Conservation (phyloP, 2,888 invertebrate species). For the Parnassius orleans region DNA sequence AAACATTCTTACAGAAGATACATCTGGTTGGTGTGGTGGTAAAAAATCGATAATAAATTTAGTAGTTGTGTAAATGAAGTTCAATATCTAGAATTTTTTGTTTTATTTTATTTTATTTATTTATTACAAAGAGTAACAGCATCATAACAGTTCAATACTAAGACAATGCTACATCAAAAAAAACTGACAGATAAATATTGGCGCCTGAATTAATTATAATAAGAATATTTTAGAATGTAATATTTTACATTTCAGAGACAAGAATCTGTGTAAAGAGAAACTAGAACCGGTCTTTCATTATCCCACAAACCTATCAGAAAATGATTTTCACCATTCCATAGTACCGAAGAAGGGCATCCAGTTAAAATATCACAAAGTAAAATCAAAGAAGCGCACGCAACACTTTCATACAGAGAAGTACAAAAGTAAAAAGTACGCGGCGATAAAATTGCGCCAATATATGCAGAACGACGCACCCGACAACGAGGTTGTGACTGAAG, state of each 20-base stretch:
- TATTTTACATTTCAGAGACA: slow-evolving; percentile 42
- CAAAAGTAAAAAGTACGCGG: slow-evolving; percentile 59
- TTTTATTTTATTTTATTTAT: too few relatives aligned
- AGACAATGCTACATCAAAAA: too few relatives aligned
- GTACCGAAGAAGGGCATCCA: slow-evolving; percentile 69
- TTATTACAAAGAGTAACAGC: too few relatives aligned
- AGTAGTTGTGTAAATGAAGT: too few relatives aligned
- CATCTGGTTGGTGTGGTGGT: too few relatives aligned
- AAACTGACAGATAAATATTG: too few relatives aligned
- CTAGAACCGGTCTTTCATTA: slow-evolving; percentile 49
- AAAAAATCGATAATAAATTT: too few relatives aligned
- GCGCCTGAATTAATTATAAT: too few relatives aligned
- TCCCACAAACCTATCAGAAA: slow-evolving; percentile 51
- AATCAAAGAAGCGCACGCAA: slow-evolving; percentile 53
- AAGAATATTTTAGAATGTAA: too few relatives aligned
- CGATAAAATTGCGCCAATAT: slow-evolving; percentile 54
- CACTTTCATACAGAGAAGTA: slow-evolving; percentile 46
- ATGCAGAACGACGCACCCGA: slow-evolving; percentile 43
- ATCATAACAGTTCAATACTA: too few relatives aligned
- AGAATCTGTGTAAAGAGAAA: slow-evolving; percentile 55
- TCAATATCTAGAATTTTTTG: too few relatives aligned
- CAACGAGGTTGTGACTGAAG: slow-evolving; percentile 54
- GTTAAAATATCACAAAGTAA: slow-evolving; percentile 55
- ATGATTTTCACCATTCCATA: slow-evolving; percentile 59
- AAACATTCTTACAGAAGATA: too few relatives aligned